A percentile compares a stretch with the other conserved stretches of the same genome.
phyloP scores from a whole-genome alignment of 1,140 invertebrate species.

The Solenopsis invicta region DNA sequence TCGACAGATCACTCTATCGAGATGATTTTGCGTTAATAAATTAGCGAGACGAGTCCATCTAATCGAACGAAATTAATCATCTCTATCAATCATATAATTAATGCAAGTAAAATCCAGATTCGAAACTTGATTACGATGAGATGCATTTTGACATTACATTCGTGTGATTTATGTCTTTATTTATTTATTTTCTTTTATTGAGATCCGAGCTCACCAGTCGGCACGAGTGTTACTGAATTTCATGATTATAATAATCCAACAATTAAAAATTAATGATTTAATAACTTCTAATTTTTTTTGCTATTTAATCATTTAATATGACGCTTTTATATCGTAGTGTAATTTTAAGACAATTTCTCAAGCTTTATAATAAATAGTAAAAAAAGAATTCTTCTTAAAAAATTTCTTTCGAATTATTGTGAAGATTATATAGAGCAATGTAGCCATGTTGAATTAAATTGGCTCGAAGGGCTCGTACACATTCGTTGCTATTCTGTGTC shows the following conservation, averaged over 20 bases:
- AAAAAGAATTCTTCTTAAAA: not conserved
- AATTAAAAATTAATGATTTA: not conserved
- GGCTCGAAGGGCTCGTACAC: slow-evolving; percentile 6
- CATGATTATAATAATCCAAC: not conserved
- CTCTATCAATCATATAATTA: slow-evolving; percentile 6
- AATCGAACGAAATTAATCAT: slow-evolving; percentile 37
- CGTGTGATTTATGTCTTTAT: slow-evolving; percentile 10
- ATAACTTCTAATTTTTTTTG: not conserved
- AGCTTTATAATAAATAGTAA: not conserved
- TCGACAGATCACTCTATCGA: not conserved
- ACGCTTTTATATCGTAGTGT: not conserved
- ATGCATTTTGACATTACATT: not conserved
- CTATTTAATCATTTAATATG: not conserved
- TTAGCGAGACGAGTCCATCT: not conserved
- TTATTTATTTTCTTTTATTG: not conserved
- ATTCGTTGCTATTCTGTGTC: slow-evolving; percentile 11
- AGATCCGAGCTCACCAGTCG: not conserved
- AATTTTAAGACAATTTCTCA: not conserved
- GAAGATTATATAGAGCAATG: not conserved
- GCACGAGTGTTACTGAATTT: not conserved
- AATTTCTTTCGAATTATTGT: no score
- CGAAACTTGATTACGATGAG: not conserved
- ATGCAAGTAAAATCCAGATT: not conserved
- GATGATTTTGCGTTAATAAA: slow-evolving; percentile 11
- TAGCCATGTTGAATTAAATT: slow-evolving; percentile 23